Percentiles rank a stretch among this genome's conserved stretches.
phyloP scores from a whole-genome alignment of 2,888 invertebrate genomes.

The Hypolimnas misippus region DNA sequence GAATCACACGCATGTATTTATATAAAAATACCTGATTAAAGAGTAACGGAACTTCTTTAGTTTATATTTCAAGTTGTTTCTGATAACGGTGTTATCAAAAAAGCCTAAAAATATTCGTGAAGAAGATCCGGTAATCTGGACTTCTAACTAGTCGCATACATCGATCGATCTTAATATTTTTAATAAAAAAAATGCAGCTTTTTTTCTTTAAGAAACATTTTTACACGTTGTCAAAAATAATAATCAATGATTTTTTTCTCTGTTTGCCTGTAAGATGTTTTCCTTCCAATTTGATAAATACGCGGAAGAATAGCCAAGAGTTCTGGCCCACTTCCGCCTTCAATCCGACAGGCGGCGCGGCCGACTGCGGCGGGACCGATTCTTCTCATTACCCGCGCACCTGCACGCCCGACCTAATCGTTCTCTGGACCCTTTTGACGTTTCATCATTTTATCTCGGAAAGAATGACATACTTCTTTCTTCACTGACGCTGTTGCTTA shows the following conservation, averaged over 20 bases:
- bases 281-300: not conserved
- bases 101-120: too few species aligned
- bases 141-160: too few species aligned
- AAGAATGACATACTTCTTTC: conserved; percentile 4
- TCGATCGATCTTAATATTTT: too few species aligned
- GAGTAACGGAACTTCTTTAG: too few species aligned
- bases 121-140: too few species aligned
- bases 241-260: not conserved
- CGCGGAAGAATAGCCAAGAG: not conserved
- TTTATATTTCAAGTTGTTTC: too few species aligned
- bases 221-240: too few species aligned
- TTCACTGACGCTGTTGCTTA: not conserved
- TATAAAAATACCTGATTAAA: too few species aligned
- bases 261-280: not conserved
- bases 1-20: too few species aligned
- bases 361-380: not conserved
- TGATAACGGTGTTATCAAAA: too few species aligned
- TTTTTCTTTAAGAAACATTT: too few species aligned
- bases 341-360: not conserved
- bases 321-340: not conserved
- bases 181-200: too few species aligned
- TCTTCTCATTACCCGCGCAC: not conserved
- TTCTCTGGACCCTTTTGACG: not conserved
- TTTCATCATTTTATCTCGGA: not conserved
- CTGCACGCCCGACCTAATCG: conserved; percentile 1